These are phyloP conservation scores for Tineola bisselliella DNA, from an alignment of 2,888 invertebrate genomes.

Conservation along the genomic window DNA sequence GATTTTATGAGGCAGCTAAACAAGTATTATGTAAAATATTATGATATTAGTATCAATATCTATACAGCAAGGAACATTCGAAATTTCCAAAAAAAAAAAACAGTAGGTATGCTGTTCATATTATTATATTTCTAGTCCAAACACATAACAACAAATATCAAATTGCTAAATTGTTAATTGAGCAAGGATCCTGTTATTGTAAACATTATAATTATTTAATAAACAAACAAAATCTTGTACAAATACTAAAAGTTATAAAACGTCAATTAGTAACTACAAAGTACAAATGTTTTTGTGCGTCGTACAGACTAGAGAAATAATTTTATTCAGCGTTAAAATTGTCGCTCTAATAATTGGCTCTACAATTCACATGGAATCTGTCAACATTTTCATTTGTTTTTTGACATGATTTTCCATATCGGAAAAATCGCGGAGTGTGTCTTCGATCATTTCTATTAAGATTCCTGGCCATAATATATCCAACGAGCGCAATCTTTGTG, in stretches of 20 bases:
- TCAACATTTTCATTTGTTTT: slow-evolving; percentile 67
- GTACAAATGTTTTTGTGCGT: background rate
- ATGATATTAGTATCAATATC: too few species aligned
- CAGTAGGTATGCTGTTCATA: background rate
- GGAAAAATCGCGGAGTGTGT: slow-evolving; percentile 82
- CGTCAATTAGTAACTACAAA: background rate
- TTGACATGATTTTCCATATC: slow-evolving; percentile 84
- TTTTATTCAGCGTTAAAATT: background rate
- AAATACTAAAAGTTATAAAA: background rate
- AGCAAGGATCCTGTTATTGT: background rate
- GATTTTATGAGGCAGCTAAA: too few species aligned
- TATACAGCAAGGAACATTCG: too few species aligned
- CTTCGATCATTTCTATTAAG: slow-evolving; percentile 79
- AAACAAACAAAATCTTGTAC: background rate
- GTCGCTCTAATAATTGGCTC: too few species aligned
- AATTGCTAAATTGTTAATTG: slow-evolving; percentile 1
- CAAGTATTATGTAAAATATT: too few species aligned
- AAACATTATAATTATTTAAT: background rate
- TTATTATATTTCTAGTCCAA: background rate
- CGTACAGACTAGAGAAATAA: background rate
- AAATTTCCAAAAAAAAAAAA: background rate
- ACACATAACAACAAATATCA: slow-evolving; percentile 12
- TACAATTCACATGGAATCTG: slow-evolving; percentile 38
- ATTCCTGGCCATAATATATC: slow-evolving; percentile 82
- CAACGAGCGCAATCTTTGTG: slow-evolving; percentile 77